Evolutionary conservation across 2,113 vertebrate genomes (phyloP).

Genomic region (Trinectes maculatus): DNA sequence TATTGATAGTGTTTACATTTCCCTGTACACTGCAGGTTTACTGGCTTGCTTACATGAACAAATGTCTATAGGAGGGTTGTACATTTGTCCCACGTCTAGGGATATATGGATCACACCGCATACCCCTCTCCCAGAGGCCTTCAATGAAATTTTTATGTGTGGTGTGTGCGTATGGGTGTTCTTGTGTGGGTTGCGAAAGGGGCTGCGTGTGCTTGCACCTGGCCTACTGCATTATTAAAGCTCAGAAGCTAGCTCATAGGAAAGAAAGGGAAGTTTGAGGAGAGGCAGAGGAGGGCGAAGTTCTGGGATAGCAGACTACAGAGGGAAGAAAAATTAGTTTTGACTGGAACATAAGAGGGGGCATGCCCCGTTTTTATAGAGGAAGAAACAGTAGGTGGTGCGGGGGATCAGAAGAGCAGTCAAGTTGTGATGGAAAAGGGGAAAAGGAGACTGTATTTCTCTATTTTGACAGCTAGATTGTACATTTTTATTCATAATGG

Average conservation of each 20-base stretch:
- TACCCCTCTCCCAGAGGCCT: slow-evolving; percentile 53
- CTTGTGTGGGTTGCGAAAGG: slow-evolving; percentile 61
- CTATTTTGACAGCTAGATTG: slow-evolving; percentile 4
- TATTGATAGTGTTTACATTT: slow-evolving; percentile 37
- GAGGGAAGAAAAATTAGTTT: slow-evolving; percentile 15
- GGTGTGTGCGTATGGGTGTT: slow-evolving; percentile 49
- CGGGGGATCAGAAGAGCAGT: slow-evolving; percentile 36
- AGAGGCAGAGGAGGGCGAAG: slow-evolving; percentile 15
- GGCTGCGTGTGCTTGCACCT: slow-evolving; percentile 74
- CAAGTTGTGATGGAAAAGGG: slow-evolving; percentile 1
- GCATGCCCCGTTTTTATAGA: slow-evolving; percentile 18
- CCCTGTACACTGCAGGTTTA: slow-evolving; percentile 22
- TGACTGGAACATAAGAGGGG: slow-evolving; percentile 27
- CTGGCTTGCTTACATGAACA: slow-evolving; percentile 18
- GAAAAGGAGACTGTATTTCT: neutral
- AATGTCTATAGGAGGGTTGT: slow-evolving; percentile 13
- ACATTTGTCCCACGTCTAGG: slow-evolving; percentile 44
- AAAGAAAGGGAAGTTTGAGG: slow-evolving; percentile 59
- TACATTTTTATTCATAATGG: slow-evolving; percentile 8
- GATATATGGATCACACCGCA: slow-evolving; percentile 64
- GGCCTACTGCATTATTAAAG: slow-evolving; percentile 82
- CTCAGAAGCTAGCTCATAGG: slow-evolving; percentile 52
- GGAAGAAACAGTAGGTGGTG: slow-evolving; percentile 27
- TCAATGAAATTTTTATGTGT: slow-evolving; percentile 77
- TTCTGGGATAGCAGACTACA: neutral